Percentiles rank a stretch among this genome's conserved stretches.
phyloP scores from a whole-genome alignment of 2,888 invertebrate species.

The Tipula confusa region DNA sequence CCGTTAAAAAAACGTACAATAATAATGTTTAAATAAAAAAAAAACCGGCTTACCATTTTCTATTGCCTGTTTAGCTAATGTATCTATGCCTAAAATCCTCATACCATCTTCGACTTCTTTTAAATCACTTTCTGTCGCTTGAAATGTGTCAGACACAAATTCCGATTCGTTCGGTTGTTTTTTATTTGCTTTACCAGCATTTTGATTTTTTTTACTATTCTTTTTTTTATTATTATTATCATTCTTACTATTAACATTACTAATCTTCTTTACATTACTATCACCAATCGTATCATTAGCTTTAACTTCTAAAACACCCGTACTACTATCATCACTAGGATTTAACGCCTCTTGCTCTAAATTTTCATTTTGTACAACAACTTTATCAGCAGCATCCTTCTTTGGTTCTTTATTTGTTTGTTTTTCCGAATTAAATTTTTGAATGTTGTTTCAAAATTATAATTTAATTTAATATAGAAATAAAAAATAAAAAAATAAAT shows the following conservation, averaged over 20 bases:
- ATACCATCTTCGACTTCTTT: slow-evolving; percentile 72
- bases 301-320: not conserved
- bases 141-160: slow-evolving; percentile 73
- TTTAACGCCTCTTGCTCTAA: not conserved
- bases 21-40: slow-evolving; percentile 34
- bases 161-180: slow-evolving; percentile 54
- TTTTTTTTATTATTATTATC: slow-evolving; percentile 27
- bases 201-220: slow-evolving; percentile 27
- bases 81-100: slow-evolving; percentile 64
- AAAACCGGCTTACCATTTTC: slow-evolving; percentile 51
- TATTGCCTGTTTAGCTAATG: slow-evolving; percentile 51
- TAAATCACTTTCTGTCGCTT: slow-evolving; percentile 61
- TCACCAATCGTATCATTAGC: not conserved
- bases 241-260: not conserved
- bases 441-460: not conserved
- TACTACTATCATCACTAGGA: not conserved
- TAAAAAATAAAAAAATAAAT: not conserved
- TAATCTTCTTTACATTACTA: not conserved
- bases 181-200: slow-evolving; percentile 32
- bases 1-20: not conserved
- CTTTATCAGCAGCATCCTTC: not conserved
- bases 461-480: slow-evolving; percentile 20
- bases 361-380: not conserved
- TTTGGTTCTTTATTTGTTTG: not conserved
- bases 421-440: not conserved